Conservation (phyloP, 2,113 vertebrate species). For the Thalassoma bifasciatum region DNA sequence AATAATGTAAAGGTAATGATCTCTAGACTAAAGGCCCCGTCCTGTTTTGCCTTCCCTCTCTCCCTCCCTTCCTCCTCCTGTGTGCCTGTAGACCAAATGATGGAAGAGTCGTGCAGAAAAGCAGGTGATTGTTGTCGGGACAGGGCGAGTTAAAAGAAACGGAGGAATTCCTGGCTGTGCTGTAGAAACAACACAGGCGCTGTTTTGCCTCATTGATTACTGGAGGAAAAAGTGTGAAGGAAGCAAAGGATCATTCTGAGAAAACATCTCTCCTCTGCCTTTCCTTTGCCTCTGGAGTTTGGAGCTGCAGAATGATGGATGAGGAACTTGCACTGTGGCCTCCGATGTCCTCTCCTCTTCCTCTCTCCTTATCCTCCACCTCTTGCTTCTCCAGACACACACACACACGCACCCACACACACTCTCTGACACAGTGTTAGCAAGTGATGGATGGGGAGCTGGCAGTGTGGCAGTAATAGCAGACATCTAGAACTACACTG, state of each 20-base stretch:
- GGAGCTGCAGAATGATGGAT: constrained; percentile 68
- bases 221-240: constrained; percentile 57
- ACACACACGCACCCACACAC: constrained; percentile 33
- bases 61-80: not conserved
- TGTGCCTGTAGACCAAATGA: constrained; percentile 45
- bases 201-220: constrained; percentile 63
- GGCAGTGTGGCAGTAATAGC: constrained; percentile 75
- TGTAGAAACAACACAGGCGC: constrained; percentile 44
- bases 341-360: constrained; percentile 68
- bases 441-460: constrained; percentile 77
- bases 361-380: constrained; percentile 60
- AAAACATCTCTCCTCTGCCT: constrained; percentile 62
- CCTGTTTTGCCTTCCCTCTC: constrained; percentile 64
- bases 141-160: constrained; percentile 54
- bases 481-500: constrained; percentile 66
- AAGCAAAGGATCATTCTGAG: constrained; percentile 65
- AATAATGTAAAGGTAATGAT: constrained; percentile 86
- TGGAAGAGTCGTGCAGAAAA: constrained; percentile 37
- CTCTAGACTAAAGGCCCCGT: constrained; percentile 83
- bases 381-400: constrained; percentile 50
- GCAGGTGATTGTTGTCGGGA: constrained; percentile 20
- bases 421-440: constrained; percentile 61
- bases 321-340: constrained; percentile 73
- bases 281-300: constrained; percentile 67
- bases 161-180: constrained; percentile 63